A percentile compares a stretch with the other conserved stretches of the same genome.
These are phyloP conservation scores for Gadopsis bispinosus DNA, from an alignment of 2,797 vertebrate genomes.

Conservation along the genomic window DNA sequence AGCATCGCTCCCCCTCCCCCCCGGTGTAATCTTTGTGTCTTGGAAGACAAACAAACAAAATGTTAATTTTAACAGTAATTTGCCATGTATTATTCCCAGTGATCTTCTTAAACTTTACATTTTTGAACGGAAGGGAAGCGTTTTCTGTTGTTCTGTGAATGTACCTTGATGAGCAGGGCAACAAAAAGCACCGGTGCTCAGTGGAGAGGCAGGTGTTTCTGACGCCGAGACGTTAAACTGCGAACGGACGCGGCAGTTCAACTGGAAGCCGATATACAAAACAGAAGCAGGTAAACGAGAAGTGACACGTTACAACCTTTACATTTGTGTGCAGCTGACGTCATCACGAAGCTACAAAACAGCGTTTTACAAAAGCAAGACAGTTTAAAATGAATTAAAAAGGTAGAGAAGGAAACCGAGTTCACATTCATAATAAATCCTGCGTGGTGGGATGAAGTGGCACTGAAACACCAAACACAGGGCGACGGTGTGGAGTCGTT, in stretches of 20 bases:
- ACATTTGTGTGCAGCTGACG: slow-evolving; percentile 50
- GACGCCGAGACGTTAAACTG: not conserved
- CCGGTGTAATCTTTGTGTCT: slow-evolving; percentile 32
- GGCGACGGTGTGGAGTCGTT: slow-evolving; percentile 30
- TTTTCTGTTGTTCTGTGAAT: not conserved
- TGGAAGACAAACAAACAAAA: slow-evolving; percentile 66
- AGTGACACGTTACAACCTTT: slow-evolving; percentile 25
- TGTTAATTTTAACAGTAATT: slow-evolving; percentile 58
- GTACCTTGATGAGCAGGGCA: not conserved
- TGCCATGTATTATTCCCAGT: slow-evolving; percentile 31
- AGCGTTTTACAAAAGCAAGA: slow-evolving; percentile 44
- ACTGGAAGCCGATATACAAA: not conserved
- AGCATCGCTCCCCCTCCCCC: slow-evolving; percentile 40
- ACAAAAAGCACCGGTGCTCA: slow-evolving; percentile 20
- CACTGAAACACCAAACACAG: slow-evolving; percentile 58
- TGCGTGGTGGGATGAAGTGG: slow-evolving; percentile 42
- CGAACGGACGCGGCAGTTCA: not conserved
- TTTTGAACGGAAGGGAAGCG: slow-evolving; percentile 34
- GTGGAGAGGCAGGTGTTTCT: not conserved
- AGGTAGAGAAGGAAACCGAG: slow-evolving; percentile 21
- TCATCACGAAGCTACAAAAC: slow-evolving; percentile 43
- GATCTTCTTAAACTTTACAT: not conserved
- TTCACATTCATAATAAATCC: slow-evolving; percentile 47
- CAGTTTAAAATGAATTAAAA: not conserved
- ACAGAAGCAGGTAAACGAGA: not conserved